These are phyloP conservation scores for Mimas tiliae DNA, from an alignment of 2,888 invertebrate genomes.

Conservation along the genomic window DNA sequence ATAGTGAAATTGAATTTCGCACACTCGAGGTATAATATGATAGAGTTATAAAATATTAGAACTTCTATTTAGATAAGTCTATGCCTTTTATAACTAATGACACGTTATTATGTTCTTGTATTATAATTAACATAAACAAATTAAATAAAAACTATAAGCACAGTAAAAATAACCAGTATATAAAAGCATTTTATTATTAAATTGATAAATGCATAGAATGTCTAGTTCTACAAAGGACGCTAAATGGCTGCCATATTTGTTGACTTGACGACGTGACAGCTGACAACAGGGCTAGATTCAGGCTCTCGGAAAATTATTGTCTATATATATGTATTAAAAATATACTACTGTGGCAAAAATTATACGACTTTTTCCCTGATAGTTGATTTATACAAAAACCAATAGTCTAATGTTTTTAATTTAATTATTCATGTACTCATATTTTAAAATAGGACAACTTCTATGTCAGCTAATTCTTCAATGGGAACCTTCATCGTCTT, in stretches of 20 bases:
- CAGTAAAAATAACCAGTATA: constrained; percentile 6
- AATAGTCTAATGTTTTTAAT: too few relatives aligned
- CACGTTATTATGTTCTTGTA: neutral
- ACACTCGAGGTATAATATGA: constrained; percentile 60
- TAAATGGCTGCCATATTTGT: constrained; percentile 55
- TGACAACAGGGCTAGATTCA: neutral
- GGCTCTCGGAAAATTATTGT: too few relatives aligned
- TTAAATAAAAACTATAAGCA: neutral
- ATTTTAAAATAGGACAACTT: too few relatives aligned
- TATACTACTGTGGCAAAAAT: too few relatives aligned
- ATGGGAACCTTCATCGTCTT: too few relatives aligned
- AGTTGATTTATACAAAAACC: too few relatives aligned
- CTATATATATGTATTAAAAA: too few relatives aligned
- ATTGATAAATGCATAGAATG: constrained; percentile 47
- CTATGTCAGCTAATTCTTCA: too few relatives aligned
- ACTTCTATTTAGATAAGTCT: constrained; percentile 49
- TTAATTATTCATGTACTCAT: too few relatives aligned
- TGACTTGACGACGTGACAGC: constrained; percentile 40
- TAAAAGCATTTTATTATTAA: constrained; percentile 30
- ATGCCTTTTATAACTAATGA: constrained; percentile 11
- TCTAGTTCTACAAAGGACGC: constrained; percentile 69
- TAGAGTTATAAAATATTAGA: constrained; percentile 77
- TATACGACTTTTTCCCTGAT: too few relatives aligned
- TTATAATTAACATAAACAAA: neutral
- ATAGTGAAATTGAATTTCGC: constrained; percentile 48